Base-by-base conservation (phyloP, 1,140 invertebrate genomes). In the Eupeodes corollae region DNA sequence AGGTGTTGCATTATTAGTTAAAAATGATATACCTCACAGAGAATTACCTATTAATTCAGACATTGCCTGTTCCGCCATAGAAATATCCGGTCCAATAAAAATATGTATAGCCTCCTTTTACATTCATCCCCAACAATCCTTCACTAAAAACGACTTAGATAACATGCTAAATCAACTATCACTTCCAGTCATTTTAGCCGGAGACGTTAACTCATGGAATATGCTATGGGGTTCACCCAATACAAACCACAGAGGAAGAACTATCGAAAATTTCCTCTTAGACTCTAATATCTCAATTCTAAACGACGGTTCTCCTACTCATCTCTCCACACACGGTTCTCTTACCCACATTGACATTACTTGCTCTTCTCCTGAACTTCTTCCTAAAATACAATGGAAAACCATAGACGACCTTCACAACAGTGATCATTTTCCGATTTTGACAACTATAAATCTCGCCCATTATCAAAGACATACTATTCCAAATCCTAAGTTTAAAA, bases 401-500 rank as follows among this genome's bases (percentile, higher is more conserved):
- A 42, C 32, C 13, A 11, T 42, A 5, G 21, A 42, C 8, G 41
- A 42, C 15, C 26, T 42, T 10, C 19, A 10, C 19, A 21, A 42
- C n/a, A 42, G 41, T 30, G 41, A 42, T 30, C 26, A 42, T 19
- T 42, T 42, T n/a, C 41, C 41, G 9, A 42, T 42, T 11, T 14
- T n/a, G 6, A 8, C 14, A 13, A 42, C 13, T 18, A 16, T 42
- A 18, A 42, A 42, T 19, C n/a, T n/a, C n/a, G n/a, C n/a, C n/a
- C n/a, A n/a, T n/a, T n/a, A n/a, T n/a, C n/a, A n/a, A n/a, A n/a
- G n/a, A n/a, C n/a, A n/a, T n/a, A n/a, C n/a, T n/a, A n/a, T n/a
- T n/a, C n/a, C n/a, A 8, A 19, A 8, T 30, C 26, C 13, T 14
- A 19, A 12, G 14, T n/a, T 19, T n/a, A 26, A 12, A 15, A 21